Conservation (phyloP, 2,113 vertebrate genomes). For the Oncorhynchus kisutch region DNA sequence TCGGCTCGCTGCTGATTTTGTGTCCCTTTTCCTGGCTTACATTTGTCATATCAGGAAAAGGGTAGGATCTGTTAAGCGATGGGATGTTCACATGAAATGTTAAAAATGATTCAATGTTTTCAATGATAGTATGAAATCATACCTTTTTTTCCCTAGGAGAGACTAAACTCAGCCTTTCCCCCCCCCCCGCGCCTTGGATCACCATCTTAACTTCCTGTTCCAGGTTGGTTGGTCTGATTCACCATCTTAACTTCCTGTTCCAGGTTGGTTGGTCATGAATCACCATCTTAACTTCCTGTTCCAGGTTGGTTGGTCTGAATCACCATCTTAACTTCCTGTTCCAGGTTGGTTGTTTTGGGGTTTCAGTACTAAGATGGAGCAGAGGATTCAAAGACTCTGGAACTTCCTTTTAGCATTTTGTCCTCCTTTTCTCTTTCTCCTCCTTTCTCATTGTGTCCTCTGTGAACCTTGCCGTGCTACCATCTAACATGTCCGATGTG, state of each 20-base stretch:
- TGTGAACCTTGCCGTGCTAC: background rate
- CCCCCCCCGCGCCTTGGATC: too few relatives aligned
- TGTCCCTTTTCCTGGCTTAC: background rate
- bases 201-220: too few relatives aligned
- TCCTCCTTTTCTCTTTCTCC: constrained; percentile 18
- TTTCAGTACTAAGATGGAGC: constrained; percentile 15
- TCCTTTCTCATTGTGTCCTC: background rate
- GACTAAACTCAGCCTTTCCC: too few relatives aligned
- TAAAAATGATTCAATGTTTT: too few relatives aligned
- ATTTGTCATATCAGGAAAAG: background rate
- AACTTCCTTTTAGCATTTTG: constrained; percentile 52
- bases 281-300: too few relatives aligned
- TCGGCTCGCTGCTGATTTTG: background rate
- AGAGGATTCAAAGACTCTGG: constrained; percentile 41
- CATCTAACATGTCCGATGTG: constrained; percentile 50
- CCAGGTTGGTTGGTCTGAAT: too few relatives aligned
- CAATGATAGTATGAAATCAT: too few relatives aligned
- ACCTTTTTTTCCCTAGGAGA: too few relatives aligned
- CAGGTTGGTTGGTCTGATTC: too few relatives aligned
- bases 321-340: too few relatives aligned
- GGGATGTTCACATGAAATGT: background rate
- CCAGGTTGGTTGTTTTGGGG: background rate
- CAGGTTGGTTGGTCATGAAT: too few relatives aligned
- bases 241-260: too few relatives aligned
- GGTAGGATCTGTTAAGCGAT: background rate